phyloP scores from a whole-genome alignment of 2,113 vertebrate species.

The Onychorhynchus coronatus region DNA sequence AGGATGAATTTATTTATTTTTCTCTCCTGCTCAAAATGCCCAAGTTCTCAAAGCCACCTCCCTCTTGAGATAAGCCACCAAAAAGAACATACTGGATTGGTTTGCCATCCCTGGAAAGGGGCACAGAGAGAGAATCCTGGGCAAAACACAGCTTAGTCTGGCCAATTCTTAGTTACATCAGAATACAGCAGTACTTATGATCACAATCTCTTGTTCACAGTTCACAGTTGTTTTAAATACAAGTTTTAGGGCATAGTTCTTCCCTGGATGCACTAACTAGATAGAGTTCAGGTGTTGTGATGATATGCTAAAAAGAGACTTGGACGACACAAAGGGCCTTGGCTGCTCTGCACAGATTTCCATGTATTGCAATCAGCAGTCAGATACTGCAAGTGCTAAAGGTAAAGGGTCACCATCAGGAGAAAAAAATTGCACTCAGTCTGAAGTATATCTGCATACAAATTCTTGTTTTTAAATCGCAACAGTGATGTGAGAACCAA shows the following conservation, averaged over 20 bases:
- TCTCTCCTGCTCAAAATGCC: neutral
- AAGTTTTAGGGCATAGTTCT: neutral
- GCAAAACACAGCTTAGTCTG: neutral
- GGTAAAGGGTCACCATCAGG: neutral
- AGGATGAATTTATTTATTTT: neutral
- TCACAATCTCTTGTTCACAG: neutral
- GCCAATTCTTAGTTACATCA: neutral
- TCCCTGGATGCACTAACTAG: neutral
- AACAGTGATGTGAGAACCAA: neutral
- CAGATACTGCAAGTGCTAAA: neutral
- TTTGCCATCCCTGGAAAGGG: neutral
- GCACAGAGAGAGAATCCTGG: neutral
- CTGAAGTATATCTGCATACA: neutral
- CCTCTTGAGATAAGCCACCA: neutral
- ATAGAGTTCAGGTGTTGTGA: rapidly evolving
- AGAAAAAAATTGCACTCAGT: neutral
- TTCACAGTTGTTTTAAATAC: neutral
- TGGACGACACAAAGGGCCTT: neutral
- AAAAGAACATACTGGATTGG: neutral
- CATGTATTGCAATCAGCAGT: rapidly evolving
- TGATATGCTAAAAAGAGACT: neutral
- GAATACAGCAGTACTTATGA: neutral
- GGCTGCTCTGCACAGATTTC: neutral
- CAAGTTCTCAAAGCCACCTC: rapidly evolving
- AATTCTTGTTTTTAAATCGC: neutral